A percentile compares a stretch with the other conserved stretches of the same genome.
Conservation (phyloP, 2,113 vertebrate species). For the Eidolon helvum region DNA sequence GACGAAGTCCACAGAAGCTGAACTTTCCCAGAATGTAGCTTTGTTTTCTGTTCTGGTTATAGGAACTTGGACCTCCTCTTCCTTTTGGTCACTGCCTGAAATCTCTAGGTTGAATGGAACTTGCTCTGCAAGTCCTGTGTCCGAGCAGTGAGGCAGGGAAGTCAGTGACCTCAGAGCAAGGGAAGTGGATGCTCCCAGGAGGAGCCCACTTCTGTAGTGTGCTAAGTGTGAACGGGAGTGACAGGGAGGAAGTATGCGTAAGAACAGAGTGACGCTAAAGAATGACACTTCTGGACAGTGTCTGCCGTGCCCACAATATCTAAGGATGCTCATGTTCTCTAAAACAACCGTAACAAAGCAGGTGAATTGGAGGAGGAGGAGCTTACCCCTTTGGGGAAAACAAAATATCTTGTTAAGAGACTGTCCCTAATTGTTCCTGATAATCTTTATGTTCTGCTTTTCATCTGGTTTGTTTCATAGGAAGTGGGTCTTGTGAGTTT, state of each 20-base stretch:
- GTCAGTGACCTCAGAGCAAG: not conserved
- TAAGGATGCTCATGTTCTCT: not conserved
- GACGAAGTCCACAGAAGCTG: not conserved
- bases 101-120: not conserved
- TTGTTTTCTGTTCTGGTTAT: not conserved
- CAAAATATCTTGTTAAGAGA: not conserved
- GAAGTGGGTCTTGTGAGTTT: not conserved
- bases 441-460: not conserved
- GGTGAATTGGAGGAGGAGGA: not conserved
- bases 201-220: rapidly evolving
- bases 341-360: not conserved
- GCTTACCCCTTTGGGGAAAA: not conserved
- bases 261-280: not conserved
- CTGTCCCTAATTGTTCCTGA: not conserved
- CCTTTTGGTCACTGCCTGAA: not conserved
- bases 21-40: not conserved
- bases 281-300: not conserved
- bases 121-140: not conserved
- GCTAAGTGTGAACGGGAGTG: not conserved
- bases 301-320: not conserved
- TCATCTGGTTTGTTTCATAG: not conserved
- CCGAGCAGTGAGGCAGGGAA: not conserved
- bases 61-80: not conserved
- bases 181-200: not conserved
- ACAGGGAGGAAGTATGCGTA: not conserved